A percentile compares a stretch with the other conserved stretches of the same genome.
phyloP scores from a whole-genome alignment of 2,888 invertebrate species.

The Parascotia fuliginaria region DNA sequence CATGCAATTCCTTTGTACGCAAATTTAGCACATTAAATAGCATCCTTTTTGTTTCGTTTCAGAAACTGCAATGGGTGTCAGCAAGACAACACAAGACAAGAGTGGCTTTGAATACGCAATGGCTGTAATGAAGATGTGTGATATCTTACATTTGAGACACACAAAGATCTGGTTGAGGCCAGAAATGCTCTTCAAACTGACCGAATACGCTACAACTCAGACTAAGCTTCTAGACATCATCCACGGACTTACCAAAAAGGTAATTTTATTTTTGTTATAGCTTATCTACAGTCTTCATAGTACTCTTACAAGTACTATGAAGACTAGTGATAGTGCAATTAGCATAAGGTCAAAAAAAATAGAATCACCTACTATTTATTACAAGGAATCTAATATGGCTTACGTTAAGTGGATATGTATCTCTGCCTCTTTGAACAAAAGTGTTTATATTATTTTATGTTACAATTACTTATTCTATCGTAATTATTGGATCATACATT shows the following conservation, averaged over 20 bases:
- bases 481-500: slow-evolving; percentile 1
- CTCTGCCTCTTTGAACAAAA: too few species aligned
- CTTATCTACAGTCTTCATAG: too few species aligned
- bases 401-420: too few species aligned
- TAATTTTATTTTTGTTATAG: too few species aligned
- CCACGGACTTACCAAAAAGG: slow-evolving; percentile 92
- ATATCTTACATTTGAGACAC: slow-evolving; percentile 93
- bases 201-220: slow-evolving; percentile 91
- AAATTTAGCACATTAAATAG: too few species aligned
- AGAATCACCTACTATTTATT: too few species aligned
- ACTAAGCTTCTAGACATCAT: slow-evolving; percentile 90
- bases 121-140: slow-evolving; percentile 96
- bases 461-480: not conserved
- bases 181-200: slow-evolving; percentile 91
- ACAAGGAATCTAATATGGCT: too few species aligned
- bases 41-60: slow-evolving; percentile 43
- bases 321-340: too few species aligned
- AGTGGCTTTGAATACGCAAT: slow-evolving; percentile 94
- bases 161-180: slow-evolving; percentile 92
- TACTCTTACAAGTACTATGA: too few species aligned
- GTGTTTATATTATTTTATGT: too few species aligned
- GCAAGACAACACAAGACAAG: slow-evolving; percentile 92
- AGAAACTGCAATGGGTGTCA: slow-evolving; percentile 96
- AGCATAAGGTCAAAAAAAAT: too few species aligned
- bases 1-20: too few species aligned